Conservation (phyloP, 2,797 vertebrate species). For the Poliocrania exsul region DNA sequence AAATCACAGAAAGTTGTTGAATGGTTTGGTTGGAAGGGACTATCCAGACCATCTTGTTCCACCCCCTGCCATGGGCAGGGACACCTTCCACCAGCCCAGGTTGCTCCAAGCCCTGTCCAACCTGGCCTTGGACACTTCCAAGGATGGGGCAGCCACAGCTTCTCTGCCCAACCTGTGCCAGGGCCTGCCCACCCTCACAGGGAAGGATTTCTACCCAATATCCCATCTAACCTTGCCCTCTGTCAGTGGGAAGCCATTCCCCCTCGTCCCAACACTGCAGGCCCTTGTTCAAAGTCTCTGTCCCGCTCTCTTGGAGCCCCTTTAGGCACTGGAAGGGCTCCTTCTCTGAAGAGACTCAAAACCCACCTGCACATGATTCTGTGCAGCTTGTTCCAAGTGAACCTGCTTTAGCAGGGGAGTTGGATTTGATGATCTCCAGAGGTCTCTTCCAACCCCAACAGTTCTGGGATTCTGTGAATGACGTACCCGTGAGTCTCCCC, state of each 20-base stretch:
- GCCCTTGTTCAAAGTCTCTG: not conserved
- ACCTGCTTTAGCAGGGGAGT: not conserved
- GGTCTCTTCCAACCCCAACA: not conserved
- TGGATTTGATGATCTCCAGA: not conserved
- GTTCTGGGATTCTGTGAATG: not conserved
- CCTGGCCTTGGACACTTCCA: not conserved
- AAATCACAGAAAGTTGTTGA: not conserved
- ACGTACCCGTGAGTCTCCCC: accelerated
- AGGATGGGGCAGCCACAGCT: not conserved
- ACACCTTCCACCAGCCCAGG: accelerated
- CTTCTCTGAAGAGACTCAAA: not conserved
- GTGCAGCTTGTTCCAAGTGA: not conserved
- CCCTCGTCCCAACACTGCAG: not conserved
- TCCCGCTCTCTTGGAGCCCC: not conserved
- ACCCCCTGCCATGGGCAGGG: not conserved
- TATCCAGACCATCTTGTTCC: accelerated
- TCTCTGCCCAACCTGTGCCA: not conserved
- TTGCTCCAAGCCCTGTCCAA: accelerated
- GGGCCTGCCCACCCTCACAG: accelerated
- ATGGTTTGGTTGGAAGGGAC: not conserved
- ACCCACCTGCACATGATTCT: not conserved
- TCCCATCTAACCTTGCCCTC: not conserved
- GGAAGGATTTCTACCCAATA: not conserved
- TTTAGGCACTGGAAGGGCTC: accelerated
- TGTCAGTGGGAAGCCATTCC: not conserved